These are phyloP conservation scores for Perccottus glenii DNA, from an alignment of 2,113 vertebrate species.

Conservation along the genomic window DNA sequence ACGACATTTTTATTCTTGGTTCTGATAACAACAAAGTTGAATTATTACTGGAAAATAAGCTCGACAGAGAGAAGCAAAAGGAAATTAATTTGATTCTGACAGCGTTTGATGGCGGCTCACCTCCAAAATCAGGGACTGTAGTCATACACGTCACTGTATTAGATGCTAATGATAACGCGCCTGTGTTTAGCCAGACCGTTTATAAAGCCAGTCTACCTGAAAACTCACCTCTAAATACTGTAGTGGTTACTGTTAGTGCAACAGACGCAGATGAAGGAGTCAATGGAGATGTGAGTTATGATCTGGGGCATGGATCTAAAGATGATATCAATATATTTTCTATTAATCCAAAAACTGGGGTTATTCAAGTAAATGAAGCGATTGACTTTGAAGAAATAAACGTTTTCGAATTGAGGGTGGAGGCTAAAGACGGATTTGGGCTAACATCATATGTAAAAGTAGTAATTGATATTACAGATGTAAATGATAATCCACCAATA, in stretches of 20 bases:
- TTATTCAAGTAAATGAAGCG: slow-evolving; percentile 11
- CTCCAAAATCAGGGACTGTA: slow-evolving; percentile 62
- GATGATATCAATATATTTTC: not conserved
- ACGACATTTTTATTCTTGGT: slow-evolving; percentile 55
- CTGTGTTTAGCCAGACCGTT: too few relatives aligned
- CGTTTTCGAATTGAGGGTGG: slow-evolving; percentile 22
- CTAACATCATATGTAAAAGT: slow-evolving; percentile 67
- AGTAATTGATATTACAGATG: slow-evolving; percentile 66
- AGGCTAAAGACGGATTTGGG: slow-evolving; percentile 73
- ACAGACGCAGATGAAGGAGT: slow-evolving; percentile 65
- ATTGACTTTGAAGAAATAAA: slow-evolving; percentile 40
- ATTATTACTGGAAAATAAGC: slow-evolving; percentile 35
- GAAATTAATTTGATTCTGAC: slow-evolving; percentile 59
- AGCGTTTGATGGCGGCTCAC: slow-evolving; percentile 72
- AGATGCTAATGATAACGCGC: too few relatives aligned
- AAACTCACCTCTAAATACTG: slow-evolving; percentile 49
- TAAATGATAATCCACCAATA: slow-evolving; percentile 75
- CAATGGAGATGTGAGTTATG: slow-evolving; percentile 73
- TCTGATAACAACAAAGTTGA: not conserved
- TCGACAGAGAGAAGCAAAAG: slow-evolving; percentile 49
- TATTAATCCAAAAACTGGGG: slow-evolving; percentile 12
- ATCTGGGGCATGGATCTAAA: slow-evolving; percentile 40
- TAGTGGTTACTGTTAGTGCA: slow-evolving; percentile 52
- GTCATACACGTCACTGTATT: too few relatives aligned
- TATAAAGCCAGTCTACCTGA: slow-evolving; percentile 65